Evolutionary conservation across 2,888 invertebrate species (phyloP).

Genomic region (Erebia palarica): DNA sequence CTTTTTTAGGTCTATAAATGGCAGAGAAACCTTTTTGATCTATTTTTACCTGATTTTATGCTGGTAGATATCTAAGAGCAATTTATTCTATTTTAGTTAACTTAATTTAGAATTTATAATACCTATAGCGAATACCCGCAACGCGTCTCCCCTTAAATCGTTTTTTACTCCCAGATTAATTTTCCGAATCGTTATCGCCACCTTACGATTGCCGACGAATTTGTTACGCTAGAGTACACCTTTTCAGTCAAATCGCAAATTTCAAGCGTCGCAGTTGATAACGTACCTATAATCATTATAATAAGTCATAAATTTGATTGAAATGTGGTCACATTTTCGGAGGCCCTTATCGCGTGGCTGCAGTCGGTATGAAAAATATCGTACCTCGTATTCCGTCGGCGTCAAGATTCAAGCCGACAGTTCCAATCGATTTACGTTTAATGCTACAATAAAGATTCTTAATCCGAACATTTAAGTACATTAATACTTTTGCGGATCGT

Average conservation of each 20-base stretch:
- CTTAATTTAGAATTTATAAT: background rate
- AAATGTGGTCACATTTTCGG: slow-evolving; percentile 80
- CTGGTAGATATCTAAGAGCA: background rate
- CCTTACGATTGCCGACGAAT: slow-evolving; percentile 78
- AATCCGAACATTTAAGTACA: slow-evolving; percentile 70
- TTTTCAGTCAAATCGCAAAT: slow-evolving; percentile 80
- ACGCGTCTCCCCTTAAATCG: slow-evolving; percentile 45
- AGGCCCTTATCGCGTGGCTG: slow-evolving; percentile 74
- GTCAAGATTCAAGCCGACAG: slow-evolving; percentile 61
- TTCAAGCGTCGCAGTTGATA: slow-evolving; percentile 72
- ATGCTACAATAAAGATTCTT: slow-evolving; percentile 72
- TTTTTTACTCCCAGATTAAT: slow-evolving; percentile 75
- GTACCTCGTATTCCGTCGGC: slow-evolving; percentile 58
- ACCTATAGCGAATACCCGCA: slow-evolving; percentile 28
- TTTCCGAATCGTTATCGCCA: slow-evolving; percentile 77
- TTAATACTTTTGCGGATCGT: slow-evolving; percentile 38
- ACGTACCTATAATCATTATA: slow-evolving; percentile 81
- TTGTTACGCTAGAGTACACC: slow-evolving; percentile 80
- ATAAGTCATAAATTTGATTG: slow-evolving; percentile 82
- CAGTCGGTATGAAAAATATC: slow-evolving; percentile 80
- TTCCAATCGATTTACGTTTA: slow-evolving; percentile 79
- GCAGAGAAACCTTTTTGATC: no score
- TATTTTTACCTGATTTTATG: background rate
- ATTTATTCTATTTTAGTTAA: background rate
- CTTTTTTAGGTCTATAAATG: no score